Base-by-base conservation (phyloP, 2,113 vertebrate species). In the Dasyornis broadbenti region DNA sequence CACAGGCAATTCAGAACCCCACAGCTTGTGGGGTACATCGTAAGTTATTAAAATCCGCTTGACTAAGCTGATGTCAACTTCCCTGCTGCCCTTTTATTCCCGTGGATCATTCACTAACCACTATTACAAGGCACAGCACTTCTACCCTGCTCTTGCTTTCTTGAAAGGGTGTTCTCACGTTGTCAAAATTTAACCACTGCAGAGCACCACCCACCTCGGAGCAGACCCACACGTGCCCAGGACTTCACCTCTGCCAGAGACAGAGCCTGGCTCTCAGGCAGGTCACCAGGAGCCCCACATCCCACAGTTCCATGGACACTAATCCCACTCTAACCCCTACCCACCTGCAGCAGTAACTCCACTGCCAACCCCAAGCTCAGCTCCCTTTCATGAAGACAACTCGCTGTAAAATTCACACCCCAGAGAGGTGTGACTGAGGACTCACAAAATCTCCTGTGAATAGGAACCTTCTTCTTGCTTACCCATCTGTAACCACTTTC, bases 171-270 rank as follows among this genome's bases (percentile, higher is more conserved):
- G 18, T 20, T 86, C 31, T 49, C 2, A 0, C 60, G 82, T 40
- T 57, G 53, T 42, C 56, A 87, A 50, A 70, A 37, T 40, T 14
- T 40, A 83, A 69, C 22, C 49, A 28, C 69, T 26, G 17, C n/a
- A 87, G 49, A 87, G 70, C 7, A 30, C 4, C 10, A 0, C 33
- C 33, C 39, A 63, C 7, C 56, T 75, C 11, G 2, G 35, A 68
- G 11, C 0, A 0, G 54, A 84, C 14, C 23, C 45, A 31, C 1
- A 0, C 0, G 0, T 44, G 30, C 52, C 11, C 70, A 63, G 28
- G 61, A 64, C 11, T 18, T 56, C 7, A 23, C 21, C 45, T 42
- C 59, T 44, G 44, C 52, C 10, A 47, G 16, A 44, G 42, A 33
- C 50, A 64, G 44, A 21, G 47, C 12, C 37, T 56, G 53, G 22